Conservation (phyloP, 2,888 invertebrate genomes). For the Phasia obesa region DNA sequence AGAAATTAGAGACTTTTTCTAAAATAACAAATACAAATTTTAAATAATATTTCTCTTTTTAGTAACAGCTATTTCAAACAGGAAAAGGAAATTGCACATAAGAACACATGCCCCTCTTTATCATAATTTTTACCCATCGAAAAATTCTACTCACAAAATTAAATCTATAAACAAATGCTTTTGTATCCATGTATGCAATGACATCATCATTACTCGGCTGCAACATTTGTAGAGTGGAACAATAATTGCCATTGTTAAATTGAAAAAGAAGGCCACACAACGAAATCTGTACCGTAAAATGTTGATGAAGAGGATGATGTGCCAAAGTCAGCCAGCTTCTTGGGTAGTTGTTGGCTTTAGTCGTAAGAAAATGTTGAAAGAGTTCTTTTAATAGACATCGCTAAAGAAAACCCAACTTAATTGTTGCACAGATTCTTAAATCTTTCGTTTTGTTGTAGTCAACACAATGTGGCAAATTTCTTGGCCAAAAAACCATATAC, state of each 20-base stretch:
- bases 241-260: slow-evolving; percentile 46
- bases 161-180: too few relatives aligned
- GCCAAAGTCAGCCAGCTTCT: slow-evolving; percentile 46
- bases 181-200: slow-evolving; percentile 17
- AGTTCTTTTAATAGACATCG: slow-evolving; percentile 20
- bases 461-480: slow-evolving; percentile 65
- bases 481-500: slow-evolving; percentile 53
- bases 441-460: slow-evolving; percentile 42
- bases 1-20: too few relatives aligned
- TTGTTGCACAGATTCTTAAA: slow-evolving; percentile 55
- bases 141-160: slow-evolving; percentile 11
- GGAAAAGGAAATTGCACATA: slow-evolving; percentile 68
- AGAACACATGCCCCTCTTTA: slow-evolving; percentile 52
- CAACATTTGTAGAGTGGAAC: slow-evolving; percentile 46
- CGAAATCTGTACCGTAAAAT: neutral
- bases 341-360: slow-evolving; percentile 46
- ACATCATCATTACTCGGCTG: slow-evolving; percentile 63
- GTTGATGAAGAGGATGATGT: neutral
- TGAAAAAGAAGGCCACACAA: slow-evolving; percentile 58
- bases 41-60: slow-evolving; percentile 15
- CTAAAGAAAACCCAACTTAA: slow-evolving; percentile 24
- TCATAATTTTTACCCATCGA: neutral
- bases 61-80: slow-evolving; percentile 48
- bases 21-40: neutral
- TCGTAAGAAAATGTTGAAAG: slow-evolving; percentile 19